A percentile compares a stretch with the other conserved stretches of the same genome.
phyloP scores from a whole-genome alignment of 2,888 invertebrate species.

The Meteorus cinctellus region DNA sequence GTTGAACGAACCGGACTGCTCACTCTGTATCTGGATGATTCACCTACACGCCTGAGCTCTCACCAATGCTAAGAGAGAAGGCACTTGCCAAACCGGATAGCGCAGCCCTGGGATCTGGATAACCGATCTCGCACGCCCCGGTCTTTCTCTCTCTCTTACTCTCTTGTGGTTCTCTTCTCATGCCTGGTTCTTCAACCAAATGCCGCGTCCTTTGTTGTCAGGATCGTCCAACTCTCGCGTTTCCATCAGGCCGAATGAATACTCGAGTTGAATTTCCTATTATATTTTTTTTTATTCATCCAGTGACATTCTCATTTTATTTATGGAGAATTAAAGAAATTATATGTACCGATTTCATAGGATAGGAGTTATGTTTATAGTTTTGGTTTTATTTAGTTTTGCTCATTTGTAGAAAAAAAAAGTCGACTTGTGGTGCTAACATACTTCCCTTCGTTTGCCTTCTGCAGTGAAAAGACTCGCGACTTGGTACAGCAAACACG shows the following conservation, averaged over 20 bases:
- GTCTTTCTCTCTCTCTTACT: slow-evolving; percentile 27
- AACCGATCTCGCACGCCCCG: slow-evolving; percentile 57
- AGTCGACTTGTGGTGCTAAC: background rate
- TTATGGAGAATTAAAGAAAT: background rate
- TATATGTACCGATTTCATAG: background rate
- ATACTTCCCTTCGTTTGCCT: background rate
- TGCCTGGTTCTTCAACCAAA: slow-evolving; percentile 31
- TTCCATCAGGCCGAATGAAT: slow-evolving; percentile 14
- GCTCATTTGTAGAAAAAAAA: background rate
- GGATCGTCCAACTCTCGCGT: slow-evolving; percentile 1
- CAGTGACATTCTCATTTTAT: background rate
- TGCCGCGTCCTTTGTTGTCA: slow-evolving; percentile 35
- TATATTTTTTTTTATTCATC: background rate
- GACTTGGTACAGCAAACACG: background rate
- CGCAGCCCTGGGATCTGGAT: slow-evolving; percentile 56
- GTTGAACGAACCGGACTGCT: slow-evolving; percentile 30
- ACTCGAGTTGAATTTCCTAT: slow-evolving; percentile 12
- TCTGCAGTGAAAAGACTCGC: background rate
- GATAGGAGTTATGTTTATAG: background rate
- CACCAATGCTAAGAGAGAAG: slow-evolving; percentile 29
- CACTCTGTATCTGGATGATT: slow-evolving; percentile 53
- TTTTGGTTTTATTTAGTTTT: background rate
- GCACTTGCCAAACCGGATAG: slow-evolving; percentile 64
- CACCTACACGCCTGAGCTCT: slow-evolving; percentile 53
- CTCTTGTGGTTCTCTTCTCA: slow-evolving; percentile 23